phyloP scores from a whole-genome alignment of 1,140 invertebrate species.

The Tetranychus cinnabarinus region DNA sequence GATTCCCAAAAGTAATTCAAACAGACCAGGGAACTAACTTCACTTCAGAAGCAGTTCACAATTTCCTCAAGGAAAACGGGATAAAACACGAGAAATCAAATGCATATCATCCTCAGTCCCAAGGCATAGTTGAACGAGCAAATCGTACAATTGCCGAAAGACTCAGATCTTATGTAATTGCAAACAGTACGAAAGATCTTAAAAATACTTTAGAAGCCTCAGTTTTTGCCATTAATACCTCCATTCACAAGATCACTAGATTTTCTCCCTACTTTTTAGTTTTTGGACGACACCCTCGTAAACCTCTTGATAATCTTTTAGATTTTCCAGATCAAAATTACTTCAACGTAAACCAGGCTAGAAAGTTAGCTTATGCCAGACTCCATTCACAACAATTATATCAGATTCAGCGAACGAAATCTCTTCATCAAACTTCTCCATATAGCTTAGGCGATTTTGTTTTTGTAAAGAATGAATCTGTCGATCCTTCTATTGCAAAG shows the following conservation, averaged over 20 bases:
- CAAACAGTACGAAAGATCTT: not conserved
- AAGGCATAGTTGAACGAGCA: not conserved
- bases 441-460: too few relatives aligned
- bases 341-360: too few relatives aligned
- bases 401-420: too few relatives aligned
- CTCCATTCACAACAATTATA: too few relatives aligned
- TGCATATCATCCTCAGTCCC: not conserved
- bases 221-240: not conserved
- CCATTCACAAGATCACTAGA: not conserved
- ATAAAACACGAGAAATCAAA: not conserved
- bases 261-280: not conserved
- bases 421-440: too few relatives aligned
- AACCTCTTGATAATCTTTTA: too few relatives aligned
- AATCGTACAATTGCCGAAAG: not conserved
- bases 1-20: not conserved
- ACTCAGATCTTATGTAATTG: not conserved
- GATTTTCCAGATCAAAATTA: too few relatives aligned
- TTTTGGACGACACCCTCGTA: not conserved
- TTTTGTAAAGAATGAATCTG: too few relatives aligned
- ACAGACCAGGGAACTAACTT: not conserved
- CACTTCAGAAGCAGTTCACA: not conserved
- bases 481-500: too few relatives aligned
- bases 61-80: not conserved
- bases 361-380: too few relatives aligned
- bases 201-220: not conserved